A percentile compares a stretch with the other conserved stretches of the same genome.
phyloP scores from a whole-genome alignment of 2,797 vertebrate genomes.

The Pangasius djambal region DNA sequence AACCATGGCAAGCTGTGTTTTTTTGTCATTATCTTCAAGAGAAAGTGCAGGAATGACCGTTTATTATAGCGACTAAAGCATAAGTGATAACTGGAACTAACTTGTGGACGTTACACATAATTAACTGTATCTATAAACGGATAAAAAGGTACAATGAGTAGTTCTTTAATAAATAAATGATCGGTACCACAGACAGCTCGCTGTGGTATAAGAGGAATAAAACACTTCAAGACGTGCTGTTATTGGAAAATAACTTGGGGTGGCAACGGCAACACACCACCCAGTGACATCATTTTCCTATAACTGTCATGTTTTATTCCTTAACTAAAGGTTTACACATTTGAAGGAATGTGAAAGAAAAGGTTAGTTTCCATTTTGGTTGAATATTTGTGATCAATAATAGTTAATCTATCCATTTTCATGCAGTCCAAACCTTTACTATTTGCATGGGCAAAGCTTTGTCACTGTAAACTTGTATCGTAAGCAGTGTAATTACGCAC shows the following conservation, averaged over 20 bases:
- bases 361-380: background rate
- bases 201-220: constrained; percentile 8
- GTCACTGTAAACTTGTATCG: background rate
- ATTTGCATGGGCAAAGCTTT: background rate
- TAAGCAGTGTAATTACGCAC: background rate
- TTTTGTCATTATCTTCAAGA: background rate
- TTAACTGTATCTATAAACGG: no score
- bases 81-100: background rate
- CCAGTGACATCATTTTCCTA: background rate
- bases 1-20: background rate
- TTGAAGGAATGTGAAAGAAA: background rate
- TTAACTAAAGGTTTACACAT: background rate
- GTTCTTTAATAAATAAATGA: background rate
- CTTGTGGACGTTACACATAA: background rate
- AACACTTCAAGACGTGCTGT: background rate
- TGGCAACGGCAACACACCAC: background rate
- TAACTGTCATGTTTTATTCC: background rate
- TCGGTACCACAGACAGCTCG: background rate
- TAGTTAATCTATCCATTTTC: background rate
- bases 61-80: background rate
- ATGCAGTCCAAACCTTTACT: background rate
- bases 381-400: background rate
- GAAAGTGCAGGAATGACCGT: background rate
- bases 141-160: background rate
- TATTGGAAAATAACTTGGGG: background rate